Percentiles rank a stretch among this genome's conserved stretches.
Conservation (phyloP, 2,113 vertebrate species). For the Semicossyphus pulcher region DNA sequence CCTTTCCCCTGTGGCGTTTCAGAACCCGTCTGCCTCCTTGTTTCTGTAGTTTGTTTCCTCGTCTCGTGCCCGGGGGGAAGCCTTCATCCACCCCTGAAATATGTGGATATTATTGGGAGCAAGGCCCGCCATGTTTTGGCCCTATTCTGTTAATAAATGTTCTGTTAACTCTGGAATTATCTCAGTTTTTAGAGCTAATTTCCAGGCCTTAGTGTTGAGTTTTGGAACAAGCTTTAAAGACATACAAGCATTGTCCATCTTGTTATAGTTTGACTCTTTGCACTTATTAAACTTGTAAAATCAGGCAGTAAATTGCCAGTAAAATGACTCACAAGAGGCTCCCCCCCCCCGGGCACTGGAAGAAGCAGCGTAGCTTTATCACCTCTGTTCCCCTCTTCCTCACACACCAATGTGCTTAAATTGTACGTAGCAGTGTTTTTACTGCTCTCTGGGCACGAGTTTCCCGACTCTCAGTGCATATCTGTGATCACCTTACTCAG, state of each 20-base stretch:
- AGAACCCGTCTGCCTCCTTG: not conserved
- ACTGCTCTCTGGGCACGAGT: constrained; percentile 31
- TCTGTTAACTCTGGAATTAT: too few species aligned
- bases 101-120: not conserved
- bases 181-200: not conserved
- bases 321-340: not conserved
- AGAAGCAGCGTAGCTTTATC: constrained; percentile 10
- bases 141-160: not conserved
- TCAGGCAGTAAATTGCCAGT: constrained; percentile 6
- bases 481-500: constrained; percentile 32
- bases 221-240: not conserved
- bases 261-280: not conserved
- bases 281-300: not conserved
- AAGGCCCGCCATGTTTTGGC: not conserved
- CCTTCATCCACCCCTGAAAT: not conserved
- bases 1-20: constrained; percentile 17
- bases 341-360: not conserved
- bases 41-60: not conserved
- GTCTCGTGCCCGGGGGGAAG: constrained; percentile 18
- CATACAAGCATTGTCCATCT: not conserved
- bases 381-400: not conserved
- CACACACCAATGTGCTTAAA: not conserved
- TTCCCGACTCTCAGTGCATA: constrained; percentile 34
- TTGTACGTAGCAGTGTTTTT: constrained; percentile 7
- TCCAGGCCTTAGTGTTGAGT: not conserved